Base-by-base conservation (phyloP, 30 jellyfish, hydroid and myxozoan genomes). In the Calvadosia cruxmelitensis region DNA sequence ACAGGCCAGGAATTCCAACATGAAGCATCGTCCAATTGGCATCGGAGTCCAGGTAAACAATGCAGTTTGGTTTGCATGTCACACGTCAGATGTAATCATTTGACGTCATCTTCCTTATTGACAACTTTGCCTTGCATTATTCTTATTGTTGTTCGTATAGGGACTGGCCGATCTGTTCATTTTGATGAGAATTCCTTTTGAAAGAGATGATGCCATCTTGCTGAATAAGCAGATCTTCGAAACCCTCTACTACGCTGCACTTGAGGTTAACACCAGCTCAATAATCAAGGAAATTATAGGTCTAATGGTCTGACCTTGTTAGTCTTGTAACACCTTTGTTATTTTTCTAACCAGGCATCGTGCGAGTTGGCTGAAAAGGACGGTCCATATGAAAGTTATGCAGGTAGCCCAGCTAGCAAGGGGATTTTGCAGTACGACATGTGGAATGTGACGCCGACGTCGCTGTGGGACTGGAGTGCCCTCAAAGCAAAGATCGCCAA, bases 1-100 rank as follows among this genome's bases (percentile, higher is more conserved):
- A n/a, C 50, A 80, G 93, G 99, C 99, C 16, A 65, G 79, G 29
- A 92, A 84, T 42, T 92, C 99, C 1, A 92, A 92, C 66, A 73
- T 79, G 91, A 85, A 95, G 61, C 96, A 92, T 78, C 71, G 99
- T 31, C 99, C 99, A 25, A 82, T 92, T 62, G 99, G 99, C 13
- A 83, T 92, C 52, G 99, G 99, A 27, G 93, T 92, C 7, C 99
- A 92, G 92, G 98, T 89, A 77, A 42, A 42, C 57, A 42, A 42
- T 42, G 10, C 20, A 5, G 20, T 42, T 5, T 42, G 15, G 20
- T 42, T 20, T 42, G 20, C 20, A 5, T 42, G 57, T 42, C 20
- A 42, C 10, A 10, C 20, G 20, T 5, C 10, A 10, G 10, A 5
- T 5, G 57, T 42, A 42, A 42, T 42, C 20, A 42, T 42, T 42